Evolutionary conservation across 2,113 vertebrate species (phyloP).

Genomic region (Hoplias malabaricus): DNA sequence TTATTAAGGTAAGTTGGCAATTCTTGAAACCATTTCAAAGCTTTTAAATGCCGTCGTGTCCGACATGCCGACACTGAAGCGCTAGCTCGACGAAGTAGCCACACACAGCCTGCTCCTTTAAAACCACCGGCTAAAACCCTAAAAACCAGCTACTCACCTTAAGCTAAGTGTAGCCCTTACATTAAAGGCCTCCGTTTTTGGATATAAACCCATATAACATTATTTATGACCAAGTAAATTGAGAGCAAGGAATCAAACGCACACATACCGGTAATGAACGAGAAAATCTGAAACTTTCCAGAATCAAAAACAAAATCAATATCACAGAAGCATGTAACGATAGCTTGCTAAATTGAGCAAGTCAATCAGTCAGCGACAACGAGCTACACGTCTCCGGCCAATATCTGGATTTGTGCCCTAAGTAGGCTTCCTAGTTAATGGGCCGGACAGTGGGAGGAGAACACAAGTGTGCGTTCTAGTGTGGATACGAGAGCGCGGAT

Average conservation of each 20-base stretch:
- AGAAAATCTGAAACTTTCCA: not conserved
- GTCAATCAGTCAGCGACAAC: slow-evolving; percentile 41
- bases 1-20: too few relatives aligned
- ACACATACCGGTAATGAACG: slow-evolving; percentile 13
- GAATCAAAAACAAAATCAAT: not conserved
- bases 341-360: slow-evolving; percentile 41
- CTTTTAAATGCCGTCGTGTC: not conserved
- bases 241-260: not conserved
- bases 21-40: not conserved
- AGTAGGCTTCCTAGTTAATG: not conserved
- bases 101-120: not conserved
- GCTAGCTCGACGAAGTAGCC: not conserved
- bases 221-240: not conserved
- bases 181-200: not conserved
- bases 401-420: not conserved
- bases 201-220: not conserved
- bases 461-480: not conserved
- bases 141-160: not conserved
- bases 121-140: not conserved
- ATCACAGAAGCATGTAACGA: slow-evolving; percentile 21
- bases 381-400: not conserved
- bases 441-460: not conserved
- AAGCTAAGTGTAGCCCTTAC: not conserved
- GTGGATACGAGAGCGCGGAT: not conserved
- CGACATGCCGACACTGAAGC: not conserved